A percentile compares a stretch with the other conserved stretches of the same genome.
phyloP scores from a whole-genome alignment of 2,113 vertebrate species.

The Ctenodactylus gundi region DNA sequence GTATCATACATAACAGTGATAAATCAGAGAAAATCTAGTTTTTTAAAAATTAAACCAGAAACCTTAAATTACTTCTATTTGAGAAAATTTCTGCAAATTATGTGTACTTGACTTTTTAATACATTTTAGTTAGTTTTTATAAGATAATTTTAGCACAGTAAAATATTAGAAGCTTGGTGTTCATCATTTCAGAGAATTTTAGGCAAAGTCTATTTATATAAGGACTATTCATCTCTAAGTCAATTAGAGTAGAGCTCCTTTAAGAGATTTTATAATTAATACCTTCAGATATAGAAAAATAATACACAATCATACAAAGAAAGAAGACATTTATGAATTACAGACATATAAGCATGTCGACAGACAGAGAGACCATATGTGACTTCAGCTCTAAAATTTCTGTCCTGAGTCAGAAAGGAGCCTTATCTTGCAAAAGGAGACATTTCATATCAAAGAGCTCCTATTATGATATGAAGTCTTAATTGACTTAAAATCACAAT shows the following conservation, averaged over 20 bases:
- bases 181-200: slow-evolving; percentile 12
- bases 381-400: not conserved
- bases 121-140: slow-evolving; percentile 4
- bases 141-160: not conserved
- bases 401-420: not conserved
- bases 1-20: not conserved
- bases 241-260: not conserved
- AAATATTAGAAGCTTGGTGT: not conserved
- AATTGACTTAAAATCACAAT: slow-evolving; percentile 16
- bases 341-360: not conserved
- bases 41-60: not conserved
- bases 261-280: not conserved
- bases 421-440: not conserved
- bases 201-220: not conserved
- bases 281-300: not conserved
- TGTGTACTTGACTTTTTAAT: slow-evolving; percentile 11
- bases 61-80: slow-evolving; percentile 6
- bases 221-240: not conserved
- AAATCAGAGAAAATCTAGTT: not conserved
- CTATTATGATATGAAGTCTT: slow-evolving; percentile 11
- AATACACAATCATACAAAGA: not conserved
- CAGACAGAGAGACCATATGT: not conserved
- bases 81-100: slow-evolving; percentile 23
- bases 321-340: not conserved
- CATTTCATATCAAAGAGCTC: not conserved